Percentiles rank a stretch among this genome's conserved stretches.
Evolutionary conservation across 2,113 vertebrate genomes (phyloP).

Genomic region (Sialia sialis): DNA sequence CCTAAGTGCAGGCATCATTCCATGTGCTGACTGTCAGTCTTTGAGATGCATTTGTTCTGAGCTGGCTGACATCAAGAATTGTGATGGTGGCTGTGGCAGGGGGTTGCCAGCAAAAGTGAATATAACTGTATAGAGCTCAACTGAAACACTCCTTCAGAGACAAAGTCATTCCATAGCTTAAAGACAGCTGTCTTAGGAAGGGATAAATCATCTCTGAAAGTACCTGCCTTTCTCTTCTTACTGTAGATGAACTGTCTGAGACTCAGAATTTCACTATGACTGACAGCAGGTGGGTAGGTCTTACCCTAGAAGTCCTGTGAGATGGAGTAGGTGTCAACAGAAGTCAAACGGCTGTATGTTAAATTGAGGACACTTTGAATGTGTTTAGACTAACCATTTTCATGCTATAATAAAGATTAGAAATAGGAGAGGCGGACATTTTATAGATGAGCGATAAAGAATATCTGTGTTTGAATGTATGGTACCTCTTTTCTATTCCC

Average conservation of each 20-base stretch:
- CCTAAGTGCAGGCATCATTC: neutral
- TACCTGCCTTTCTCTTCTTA: neutral
- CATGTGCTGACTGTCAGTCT: neutral
- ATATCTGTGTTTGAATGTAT: conserved; percentile 17
- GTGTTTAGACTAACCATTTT: neutral
- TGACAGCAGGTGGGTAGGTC: neutral
- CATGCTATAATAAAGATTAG: neutral
- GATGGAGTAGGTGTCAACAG: neutral
- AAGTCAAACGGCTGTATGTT: neutral
- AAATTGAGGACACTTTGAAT: neutral
- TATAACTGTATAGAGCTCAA: neutral
- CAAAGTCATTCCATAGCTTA: neutral
- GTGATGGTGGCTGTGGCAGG: neutral
- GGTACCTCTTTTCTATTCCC: conserved; percentile 31
- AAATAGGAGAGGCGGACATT: neutral
- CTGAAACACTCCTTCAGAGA: neutral
- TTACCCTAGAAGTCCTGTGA: neutral
- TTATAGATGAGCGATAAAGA: neutral
- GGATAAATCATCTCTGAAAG: neutral
- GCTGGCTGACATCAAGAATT: neutral
- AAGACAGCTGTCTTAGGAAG: neutral
- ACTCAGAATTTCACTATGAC: neutral
- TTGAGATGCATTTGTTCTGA: neutral
- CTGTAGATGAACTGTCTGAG: neutral
- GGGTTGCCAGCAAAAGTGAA: neutral